Base-by-base conservation (phyloP, 2,888 invertebrate species). In the Hirtodrosophila histrioides region DNA sequence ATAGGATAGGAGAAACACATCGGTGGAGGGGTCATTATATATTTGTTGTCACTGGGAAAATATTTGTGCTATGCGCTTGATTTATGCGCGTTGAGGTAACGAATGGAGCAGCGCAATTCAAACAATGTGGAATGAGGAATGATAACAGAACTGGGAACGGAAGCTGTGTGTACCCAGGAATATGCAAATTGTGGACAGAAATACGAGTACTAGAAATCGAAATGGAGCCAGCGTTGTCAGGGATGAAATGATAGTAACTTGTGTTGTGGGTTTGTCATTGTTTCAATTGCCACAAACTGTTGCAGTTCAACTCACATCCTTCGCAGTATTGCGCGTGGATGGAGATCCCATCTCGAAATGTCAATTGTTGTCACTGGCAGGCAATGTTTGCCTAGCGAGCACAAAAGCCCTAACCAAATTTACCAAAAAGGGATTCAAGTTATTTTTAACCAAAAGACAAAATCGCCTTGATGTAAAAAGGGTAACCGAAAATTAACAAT, bases 41-140 rank as follows among this genome's bases (percentile, higher is more conserved):
- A 81, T 85, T 87, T 85, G 78, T 78, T 85, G 87, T 79, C 82
- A 69, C 79, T 75, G 73, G 75, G 58, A 84, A 86, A 84, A 85
- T 79, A 85, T 87, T 85, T 85, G 79, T 75, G 73, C 74, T 85
- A 74, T 63, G 70, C 85, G 85, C 85, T 87, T 85, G 84, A 87
- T 85, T 85, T 85, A 85, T 85, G 87, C 81, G 67, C 62, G 49
- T 69, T 76, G 64, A 55, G 64, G 54, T 61, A 53, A 55, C 60
- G 69, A 71, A 71, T 58, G 60, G 73, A 68, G 73, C 72, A 78
- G 73, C 65, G 67, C 50, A 74, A 70, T 60, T 80, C 68, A 83
- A 86, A 86, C 84, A 82, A 70, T 83, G 77, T 49, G 45, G 51
- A 49, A 57, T 40, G 23, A 33, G 40, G 6, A 36, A 23, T 4